phyloP scores from a whole-genome alignment of 2,113 vertebrate genomes.

The Psophia crepitans region DNA sequence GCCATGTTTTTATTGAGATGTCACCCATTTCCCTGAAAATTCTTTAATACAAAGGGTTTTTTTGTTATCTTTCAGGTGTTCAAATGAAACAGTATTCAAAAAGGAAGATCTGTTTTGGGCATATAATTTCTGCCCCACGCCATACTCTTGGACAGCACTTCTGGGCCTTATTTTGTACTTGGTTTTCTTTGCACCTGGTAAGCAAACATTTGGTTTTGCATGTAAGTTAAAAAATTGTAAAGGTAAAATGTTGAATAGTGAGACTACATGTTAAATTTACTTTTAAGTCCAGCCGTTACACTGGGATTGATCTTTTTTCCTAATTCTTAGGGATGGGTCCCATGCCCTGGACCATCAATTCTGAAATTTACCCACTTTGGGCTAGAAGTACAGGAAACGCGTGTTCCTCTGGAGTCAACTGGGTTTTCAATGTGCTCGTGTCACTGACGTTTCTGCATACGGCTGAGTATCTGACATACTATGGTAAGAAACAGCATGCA shows the following conservation, averaged over 20 bases:
- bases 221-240: background rate
- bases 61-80: slow-evolving; percentile 82
- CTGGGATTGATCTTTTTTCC: background rate
- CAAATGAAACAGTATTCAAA: slow-evolving; percentile 84
- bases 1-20: background rate
- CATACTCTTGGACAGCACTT: slow-evolving; percentile 91
- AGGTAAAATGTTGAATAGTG: background rate
- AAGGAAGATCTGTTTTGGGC: slow-evolving; percentile 87
- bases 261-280: background rate
- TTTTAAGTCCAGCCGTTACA: background rate
- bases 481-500: slow-evolving; percentile 76
- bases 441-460: slow-evolving; percentile 94
- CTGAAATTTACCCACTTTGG: slow-evolving; percentile 98
- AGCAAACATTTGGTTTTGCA: background rate
- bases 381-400: slow-evolving; percentile 97
- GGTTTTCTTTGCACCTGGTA: slow-evolving; percentile 93
- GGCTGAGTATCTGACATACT: slow-evolving; percentile 94
- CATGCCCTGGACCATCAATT: slow-evolving; percentile 99
- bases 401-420: slow-evolving; percentile 93
- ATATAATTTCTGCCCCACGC: slow-evolving; percentile 96
- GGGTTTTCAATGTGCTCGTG: slow-evolving; percentile 94
- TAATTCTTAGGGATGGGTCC: slow-evolving; percentile 88
- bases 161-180: slow-evolving; percentile 91
- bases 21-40: background rate
- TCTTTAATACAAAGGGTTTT: background rate